A percentile compares a stretch with the other conserved stretches of the same genome.
Evolutionary conservation across 2,888 invertebrate species (phyloP).

Genomic region (Macropis europaea): DNA sequence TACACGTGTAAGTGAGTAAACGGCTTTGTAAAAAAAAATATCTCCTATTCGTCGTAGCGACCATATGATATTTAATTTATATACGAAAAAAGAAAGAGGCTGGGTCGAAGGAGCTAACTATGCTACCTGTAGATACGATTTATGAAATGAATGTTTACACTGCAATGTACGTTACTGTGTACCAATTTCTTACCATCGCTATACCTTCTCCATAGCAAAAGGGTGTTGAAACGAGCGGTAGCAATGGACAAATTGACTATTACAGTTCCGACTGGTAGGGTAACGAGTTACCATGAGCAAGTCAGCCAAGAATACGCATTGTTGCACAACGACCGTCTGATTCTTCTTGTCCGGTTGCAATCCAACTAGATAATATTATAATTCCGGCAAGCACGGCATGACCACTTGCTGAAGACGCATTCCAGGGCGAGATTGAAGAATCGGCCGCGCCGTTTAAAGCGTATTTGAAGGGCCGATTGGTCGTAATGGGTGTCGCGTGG

Average conservation of each 20-base stretch:
- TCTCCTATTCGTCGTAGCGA: background rate
- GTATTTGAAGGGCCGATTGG: constrained; percentile 67
- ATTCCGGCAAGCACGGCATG: constrained; percentile 35
- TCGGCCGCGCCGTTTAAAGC: constrained; percentile 50
- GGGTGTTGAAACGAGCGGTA: background rate
- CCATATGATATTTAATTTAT: constrained; percentile 19
- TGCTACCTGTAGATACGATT: background rate
- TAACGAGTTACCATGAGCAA: background rate
- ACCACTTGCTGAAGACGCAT: constrained; percentile 45
- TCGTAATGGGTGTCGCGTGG: constrained; percentile 73
- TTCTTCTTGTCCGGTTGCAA: constrained; percentile 51
- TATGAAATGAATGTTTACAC: constrained; percentile 23
- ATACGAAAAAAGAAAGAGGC: background rate
- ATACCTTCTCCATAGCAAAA: background rate
- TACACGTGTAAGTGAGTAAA: constrained; percentile 11
- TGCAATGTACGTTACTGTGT: background rate
- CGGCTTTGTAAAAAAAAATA: constrained; percentile 21
- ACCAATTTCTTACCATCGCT: background rate
- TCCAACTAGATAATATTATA: constrained; percentile 56
- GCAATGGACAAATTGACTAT: background rate
- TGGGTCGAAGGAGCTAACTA: background rate
- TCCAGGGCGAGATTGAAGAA: constrained; percentile 57
- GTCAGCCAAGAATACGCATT: constrained; percentile 10
- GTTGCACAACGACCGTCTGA: constrained; percentile 43
- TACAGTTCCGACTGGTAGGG: too few relatives aligned